Conservation (phyloP, 2,113 vertebrate genomes). For the Nicator chloris region DNA sequence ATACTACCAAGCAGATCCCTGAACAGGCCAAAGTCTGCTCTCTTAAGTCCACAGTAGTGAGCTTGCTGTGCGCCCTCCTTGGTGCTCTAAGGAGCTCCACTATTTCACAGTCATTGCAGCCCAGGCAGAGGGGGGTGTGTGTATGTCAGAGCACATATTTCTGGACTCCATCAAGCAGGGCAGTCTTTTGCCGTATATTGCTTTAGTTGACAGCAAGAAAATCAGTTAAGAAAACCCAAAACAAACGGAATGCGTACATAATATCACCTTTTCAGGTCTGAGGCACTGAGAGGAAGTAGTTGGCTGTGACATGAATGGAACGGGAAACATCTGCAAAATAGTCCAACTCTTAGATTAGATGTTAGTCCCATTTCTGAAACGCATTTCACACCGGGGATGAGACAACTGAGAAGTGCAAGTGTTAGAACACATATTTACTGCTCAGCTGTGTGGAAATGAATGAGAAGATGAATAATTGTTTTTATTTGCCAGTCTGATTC, state of each 20-base stretch:
- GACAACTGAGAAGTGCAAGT: rapidly evolving
- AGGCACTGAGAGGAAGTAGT: neutral
- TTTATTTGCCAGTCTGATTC: neutral
- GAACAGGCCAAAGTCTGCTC: neutral
- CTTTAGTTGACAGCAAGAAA: neutral
- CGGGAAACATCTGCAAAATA: neutral
- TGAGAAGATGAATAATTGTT: neutral
- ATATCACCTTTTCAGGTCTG: neutral
- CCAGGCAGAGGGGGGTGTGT: too few relatives aligned
- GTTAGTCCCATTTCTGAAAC: neutral
- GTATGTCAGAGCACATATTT: neutral
- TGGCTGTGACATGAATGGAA: neutral
- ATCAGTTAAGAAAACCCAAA: rapidly evolving
- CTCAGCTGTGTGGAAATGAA: neutral
- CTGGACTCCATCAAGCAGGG: neutral
- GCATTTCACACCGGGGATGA: neutral
- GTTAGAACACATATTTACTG: neutral
- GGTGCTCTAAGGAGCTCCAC: neutral
- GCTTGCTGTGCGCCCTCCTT: rapidly evolving
- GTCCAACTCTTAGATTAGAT: neutral
- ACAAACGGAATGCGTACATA: neutral
- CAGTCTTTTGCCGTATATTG: neutral
- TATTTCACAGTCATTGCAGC: neutral
- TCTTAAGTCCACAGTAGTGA: neutral
- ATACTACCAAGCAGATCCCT: neutral